phyloP scores from a whole-genome alignment of 2,888 invertebrate genomes.

The Axea sp. region DNA sequence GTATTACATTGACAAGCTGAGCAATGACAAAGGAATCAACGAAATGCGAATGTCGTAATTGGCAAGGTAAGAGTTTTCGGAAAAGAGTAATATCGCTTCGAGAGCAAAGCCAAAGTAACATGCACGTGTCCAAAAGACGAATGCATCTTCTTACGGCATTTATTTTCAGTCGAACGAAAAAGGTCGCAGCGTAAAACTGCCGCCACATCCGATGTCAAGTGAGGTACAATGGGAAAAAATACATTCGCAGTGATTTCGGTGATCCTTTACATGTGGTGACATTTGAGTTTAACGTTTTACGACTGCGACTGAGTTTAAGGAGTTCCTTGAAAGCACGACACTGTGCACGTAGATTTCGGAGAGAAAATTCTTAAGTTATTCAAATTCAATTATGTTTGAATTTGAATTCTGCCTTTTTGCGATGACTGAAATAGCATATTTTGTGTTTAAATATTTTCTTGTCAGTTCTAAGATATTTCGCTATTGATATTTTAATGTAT shows the following conservation, averaged over 20 bases:
- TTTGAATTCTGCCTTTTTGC: no score
- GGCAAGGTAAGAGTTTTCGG: slow-evolving; percentile 53
- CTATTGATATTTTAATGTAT: no score
- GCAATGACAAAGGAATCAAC: slow-evolving; percentile 48
- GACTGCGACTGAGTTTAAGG: slow-evolving; percentile 1
- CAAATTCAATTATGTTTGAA: no score
- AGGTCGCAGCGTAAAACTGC: slow-evolving; percentile 59
- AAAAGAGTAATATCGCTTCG: slow-evolving; percentile 50
- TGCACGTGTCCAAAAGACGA: slow-evolving; percentile 64
- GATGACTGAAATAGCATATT: no score
- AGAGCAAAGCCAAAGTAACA: slow-evolving; percentile 51
- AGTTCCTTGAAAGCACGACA: no score
- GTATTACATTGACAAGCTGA: slow-evolving; percentile 42
- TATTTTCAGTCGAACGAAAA: slow-evolving; percentile 51
- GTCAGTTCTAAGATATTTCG: no score
- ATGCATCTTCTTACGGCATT: slow-evolving; percentile 54
- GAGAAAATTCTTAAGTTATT: no score
- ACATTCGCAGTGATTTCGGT: slow-evolving; percentile 34
- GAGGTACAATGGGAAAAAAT: slow-evolving; percentile 56
- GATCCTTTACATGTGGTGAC: slow-evolving; percentile 28
- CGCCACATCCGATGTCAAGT: slow-evolving; percentile 59
- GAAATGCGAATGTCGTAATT: slow-evolving; percentile 53
- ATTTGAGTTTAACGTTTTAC: slow-evolving; percentile 24
- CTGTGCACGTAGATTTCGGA: no score
- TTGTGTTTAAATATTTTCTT: no score